phyloP scores from a whole-genome alignment of 2,888 invertebrate species.

The Perizoma affinitatum region DNA sequence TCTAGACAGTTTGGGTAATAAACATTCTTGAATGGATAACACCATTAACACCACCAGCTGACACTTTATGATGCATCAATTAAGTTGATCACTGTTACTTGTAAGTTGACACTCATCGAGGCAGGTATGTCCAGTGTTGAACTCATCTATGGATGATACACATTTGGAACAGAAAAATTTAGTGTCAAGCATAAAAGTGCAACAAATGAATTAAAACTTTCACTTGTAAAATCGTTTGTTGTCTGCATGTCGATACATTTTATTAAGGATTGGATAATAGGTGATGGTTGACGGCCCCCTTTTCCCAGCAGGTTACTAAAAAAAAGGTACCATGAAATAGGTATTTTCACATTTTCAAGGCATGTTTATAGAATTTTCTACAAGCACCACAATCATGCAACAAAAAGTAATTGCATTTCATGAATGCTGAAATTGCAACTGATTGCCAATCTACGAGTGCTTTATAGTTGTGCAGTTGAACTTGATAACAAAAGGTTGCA shows the following conservation, averaged over 20 bases:
- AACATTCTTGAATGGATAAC: no score
- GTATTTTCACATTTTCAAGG: neutral
- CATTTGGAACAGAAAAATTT: neutral
- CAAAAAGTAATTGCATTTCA: constrained; percentile 13
- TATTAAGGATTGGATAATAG: neutral
- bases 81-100: no score
- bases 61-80: no score
- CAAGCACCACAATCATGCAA: constrained; percentile 6
- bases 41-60: no score
- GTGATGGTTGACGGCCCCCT: no score
- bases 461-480: constrained; percentile 11
- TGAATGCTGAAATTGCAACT: constrained; percentile 17
- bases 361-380: constrained; percentile 2
- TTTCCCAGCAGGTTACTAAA: no score
- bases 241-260: neutral
- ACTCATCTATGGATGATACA: no score
- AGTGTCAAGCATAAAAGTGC: constrained; percentile 13
- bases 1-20: no score
- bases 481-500: constrained; percentile 16
- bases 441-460: constrained; percentile 23
- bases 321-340: no score
- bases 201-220: constrained; percentile 16
- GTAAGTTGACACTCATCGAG: no score
- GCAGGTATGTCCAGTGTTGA: no score
- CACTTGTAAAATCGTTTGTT: constrained; percentile 5